These are phyloP conservation scores for Labia minor DNA, from an alignment of 2,888 invertebrate species.

Conservation along the genomic window DNA sequence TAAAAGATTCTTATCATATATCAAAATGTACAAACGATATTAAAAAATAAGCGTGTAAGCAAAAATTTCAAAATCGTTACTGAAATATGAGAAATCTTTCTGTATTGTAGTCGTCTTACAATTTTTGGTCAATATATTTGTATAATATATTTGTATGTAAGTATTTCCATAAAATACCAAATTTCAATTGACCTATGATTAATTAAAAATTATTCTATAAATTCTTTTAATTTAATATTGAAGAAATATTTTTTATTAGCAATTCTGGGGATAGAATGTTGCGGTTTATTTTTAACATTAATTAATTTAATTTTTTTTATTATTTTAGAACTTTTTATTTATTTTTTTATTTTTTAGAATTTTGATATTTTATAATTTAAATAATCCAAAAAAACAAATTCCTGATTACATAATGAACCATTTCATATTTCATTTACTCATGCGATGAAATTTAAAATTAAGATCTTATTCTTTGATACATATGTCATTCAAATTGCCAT, in stretches of 20 bases:
- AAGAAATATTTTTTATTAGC: not conserved
- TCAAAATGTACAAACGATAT: conserved; percentile 13
- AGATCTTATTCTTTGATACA: no score
- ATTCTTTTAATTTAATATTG: not conserved
- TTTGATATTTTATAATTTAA: no score
- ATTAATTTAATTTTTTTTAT: no score
- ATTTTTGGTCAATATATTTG: not conserved
- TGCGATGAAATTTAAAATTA: no score
- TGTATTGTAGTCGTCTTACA: not conserved
- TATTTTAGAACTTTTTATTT: no score
- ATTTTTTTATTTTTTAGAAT: no score
- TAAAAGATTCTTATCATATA: not conserved
- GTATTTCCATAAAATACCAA: not conserved
- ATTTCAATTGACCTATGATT: not conserved
- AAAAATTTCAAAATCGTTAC: conserved; percentile 1
- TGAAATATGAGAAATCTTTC: not conserved
- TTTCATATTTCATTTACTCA: no score
- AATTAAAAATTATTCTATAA: not conserved
- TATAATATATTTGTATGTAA: not conserved
- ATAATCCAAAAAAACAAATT: no score
- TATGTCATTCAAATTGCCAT: no score
- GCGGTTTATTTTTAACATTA: no score
- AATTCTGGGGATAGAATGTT: not conserved
- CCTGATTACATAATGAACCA: no score
- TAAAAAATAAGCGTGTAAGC: not conserved